Conservation (phyloP, 2,888 invertebrate species). For the Sisyra terminalis region DNA sequence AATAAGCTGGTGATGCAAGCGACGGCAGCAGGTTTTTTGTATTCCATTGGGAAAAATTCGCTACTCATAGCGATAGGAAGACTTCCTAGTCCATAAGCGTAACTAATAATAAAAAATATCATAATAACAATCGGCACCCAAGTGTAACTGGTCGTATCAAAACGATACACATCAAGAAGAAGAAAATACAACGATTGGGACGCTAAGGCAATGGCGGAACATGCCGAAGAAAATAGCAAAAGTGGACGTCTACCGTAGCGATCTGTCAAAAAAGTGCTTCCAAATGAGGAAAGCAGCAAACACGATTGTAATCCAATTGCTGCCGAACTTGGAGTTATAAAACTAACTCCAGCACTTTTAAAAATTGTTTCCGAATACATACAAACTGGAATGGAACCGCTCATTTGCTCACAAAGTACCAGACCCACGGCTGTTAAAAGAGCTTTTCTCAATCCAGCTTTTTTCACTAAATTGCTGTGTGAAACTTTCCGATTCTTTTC, state of each 20-base stretch:
- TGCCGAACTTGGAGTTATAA: background rate
- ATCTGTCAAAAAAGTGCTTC: background rate
- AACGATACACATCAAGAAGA: background rate
- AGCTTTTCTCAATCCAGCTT: background rate
- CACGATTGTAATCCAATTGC: background rate
- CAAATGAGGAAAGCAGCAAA: background rate
- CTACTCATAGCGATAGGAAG: background rate
- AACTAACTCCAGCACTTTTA: background rate
- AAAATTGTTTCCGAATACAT: background rate
- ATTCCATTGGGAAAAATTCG: constrained; percentile 2
- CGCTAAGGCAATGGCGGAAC: background rate
- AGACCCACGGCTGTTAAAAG: background rate
- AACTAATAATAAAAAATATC: background rate
- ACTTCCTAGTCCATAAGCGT: background rate
- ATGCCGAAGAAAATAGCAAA: background rate
- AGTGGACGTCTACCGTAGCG: background rate
- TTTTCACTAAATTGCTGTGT: background rate
- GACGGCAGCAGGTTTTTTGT: background rate
- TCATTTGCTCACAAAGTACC: background rate
- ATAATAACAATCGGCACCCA: background rate
- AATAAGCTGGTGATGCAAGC: background rate
- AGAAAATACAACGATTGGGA: background rate
- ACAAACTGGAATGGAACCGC: background rate
- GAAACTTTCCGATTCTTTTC: constrained; percentile 1
- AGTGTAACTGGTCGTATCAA: background rate